Evolutionary conservation across 2,888 invertebrate species (phyloP).

Genomic region (Clistopyga incitator): DNA sequence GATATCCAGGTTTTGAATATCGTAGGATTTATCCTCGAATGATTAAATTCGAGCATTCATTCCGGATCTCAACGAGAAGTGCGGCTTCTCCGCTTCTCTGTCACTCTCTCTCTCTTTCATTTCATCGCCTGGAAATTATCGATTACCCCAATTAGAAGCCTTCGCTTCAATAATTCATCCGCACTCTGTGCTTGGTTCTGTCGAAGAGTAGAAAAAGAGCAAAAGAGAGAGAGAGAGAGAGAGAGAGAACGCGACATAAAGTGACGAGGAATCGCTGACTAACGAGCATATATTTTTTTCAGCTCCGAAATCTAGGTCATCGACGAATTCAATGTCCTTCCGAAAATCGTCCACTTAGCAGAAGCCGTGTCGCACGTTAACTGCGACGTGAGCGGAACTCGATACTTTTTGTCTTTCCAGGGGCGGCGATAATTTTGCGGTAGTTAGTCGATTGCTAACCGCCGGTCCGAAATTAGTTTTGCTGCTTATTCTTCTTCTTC

Average conservation of each 20-base stretch:
- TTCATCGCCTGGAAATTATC: constrained; percentile 15
- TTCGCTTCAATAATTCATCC: constrained; percentile 40
- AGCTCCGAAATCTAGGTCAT: constrained; percentile 51
- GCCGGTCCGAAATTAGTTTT: not conserved
- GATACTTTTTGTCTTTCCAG: not conserved
- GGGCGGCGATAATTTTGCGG: not conserved
- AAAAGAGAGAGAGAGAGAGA: constrained; percentile 13
- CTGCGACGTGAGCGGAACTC: not conserved
- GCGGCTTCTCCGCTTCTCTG: not conserved
- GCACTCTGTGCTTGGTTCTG: not conserved
- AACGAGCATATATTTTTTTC: constrained; percentile 20
- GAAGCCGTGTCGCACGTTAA: constrained; percentile 1
- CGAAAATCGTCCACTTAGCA: constrained; percentile 30
- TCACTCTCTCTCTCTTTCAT: constrained; percentile 9
- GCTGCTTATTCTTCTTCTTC: constrained; percentile 16
- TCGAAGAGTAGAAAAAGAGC: not conserved
- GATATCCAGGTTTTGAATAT: not conserved
- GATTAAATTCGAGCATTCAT: constrained; percentile 3
- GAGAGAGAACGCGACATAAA: not conserved
- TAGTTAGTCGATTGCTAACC: not conserved
- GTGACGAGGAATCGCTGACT: constrained; percentile 35
- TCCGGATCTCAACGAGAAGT: not conserved
- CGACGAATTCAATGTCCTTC: constrained; percentile 17
- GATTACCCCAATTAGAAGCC: constrained; percentile 41
- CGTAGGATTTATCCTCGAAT: not conserved